Evolutionary conservation across 2,888 invertebrate genomes (phyloP).

Genomic region (Norana najaformis): DNA sequence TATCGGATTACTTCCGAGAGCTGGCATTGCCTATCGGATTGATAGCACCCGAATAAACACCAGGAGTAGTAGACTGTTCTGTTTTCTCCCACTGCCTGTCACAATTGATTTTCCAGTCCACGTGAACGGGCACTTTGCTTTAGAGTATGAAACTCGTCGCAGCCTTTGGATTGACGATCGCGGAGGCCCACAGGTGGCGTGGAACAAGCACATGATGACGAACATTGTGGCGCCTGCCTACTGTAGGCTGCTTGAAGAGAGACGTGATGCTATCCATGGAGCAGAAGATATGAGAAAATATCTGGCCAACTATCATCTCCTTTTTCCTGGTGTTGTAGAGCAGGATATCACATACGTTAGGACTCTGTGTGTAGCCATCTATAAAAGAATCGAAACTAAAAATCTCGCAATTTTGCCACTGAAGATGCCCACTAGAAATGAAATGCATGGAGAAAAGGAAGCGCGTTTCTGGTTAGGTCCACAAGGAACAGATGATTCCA

Average conservation of each 20-base stretch:
- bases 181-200: slow-evolving; percentile 45
- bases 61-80: slow-evolving; percentile 36
- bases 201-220: slow-evolving; percentile 50
- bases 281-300: not conserved
- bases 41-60: not conserved
- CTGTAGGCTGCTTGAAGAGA: slow-evolving; percentile 34
- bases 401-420: not conserved
- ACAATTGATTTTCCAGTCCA: slow-evolving; percentile 51
- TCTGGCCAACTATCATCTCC: not conserved
- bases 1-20: slow-evolving; percentile 45
- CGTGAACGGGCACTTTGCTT: slow-evolving; percentile 56
- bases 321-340: not conserved
- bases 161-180: slow-evolving; percentile 47
- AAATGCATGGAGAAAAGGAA: not conserved
- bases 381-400: not conserved
- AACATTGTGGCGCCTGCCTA: slow-evolving; percentile 51
- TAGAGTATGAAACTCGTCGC: slow-evolving; percentile 50
- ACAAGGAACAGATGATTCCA: not conserved
- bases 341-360: not conserved
- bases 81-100: slow-evolving; percentile 46
- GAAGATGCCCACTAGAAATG: not conserved
- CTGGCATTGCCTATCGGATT: slow-evolving; percentile 45
- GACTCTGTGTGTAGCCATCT: not conserved
- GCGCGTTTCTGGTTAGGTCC: not conserved
- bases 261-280: not conserved